These are phyloP conservation scores for Porphyrio hochstetteri DNA, from an alignment of 2,113 vertebrate genomes.

Conservation along the genomic window DNA sequence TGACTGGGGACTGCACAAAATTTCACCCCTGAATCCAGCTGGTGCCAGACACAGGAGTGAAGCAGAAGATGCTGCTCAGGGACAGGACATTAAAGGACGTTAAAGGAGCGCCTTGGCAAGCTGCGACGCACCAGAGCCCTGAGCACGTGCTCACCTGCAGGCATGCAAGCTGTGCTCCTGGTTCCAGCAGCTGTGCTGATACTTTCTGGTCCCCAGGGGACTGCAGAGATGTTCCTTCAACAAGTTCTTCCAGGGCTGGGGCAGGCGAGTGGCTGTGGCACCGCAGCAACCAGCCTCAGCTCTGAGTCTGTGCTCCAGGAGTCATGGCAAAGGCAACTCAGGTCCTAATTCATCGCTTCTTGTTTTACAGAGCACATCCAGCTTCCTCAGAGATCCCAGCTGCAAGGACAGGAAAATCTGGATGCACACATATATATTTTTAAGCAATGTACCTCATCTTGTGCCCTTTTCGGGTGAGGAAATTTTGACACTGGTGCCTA, in stretches of 20 bases:
- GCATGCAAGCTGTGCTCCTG: not conserved
- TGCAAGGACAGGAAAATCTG: not conserved
- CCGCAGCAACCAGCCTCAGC: not conserved
- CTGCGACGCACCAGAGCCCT: not conserved
- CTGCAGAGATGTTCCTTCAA: not conserved
- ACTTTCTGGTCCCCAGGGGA: accelerated
- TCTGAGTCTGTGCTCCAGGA: not conserved
- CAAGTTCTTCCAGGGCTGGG: no score
- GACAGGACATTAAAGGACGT: not conserved
- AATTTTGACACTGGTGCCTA: accelerated
- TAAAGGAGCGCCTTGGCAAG: not conserved
- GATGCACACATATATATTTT: not conserved
- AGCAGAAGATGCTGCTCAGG: not conserved
- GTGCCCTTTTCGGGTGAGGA: not conserved
- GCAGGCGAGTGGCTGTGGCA: not conserved
- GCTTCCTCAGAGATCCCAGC: not conserved
- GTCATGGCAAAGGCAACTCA: not conserved
- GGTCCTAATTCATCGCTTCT: not conserved
- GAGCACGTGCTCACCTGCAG: not conserved
- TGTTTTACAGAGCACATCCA: not conserved
- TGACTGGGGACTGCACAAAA: not conserved
- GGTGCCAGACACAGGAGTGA: not conserved
- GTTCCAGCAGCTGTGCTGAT: not conserved
- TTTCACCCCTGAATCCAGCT: not conserved
- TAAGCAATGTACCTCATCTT: accelerated